These are phyloP conservation scores for Scelioninae gen. 1 DNA, from an alignment of 2,888 invertebrate species.

Conservation along the genomic window DNA sequence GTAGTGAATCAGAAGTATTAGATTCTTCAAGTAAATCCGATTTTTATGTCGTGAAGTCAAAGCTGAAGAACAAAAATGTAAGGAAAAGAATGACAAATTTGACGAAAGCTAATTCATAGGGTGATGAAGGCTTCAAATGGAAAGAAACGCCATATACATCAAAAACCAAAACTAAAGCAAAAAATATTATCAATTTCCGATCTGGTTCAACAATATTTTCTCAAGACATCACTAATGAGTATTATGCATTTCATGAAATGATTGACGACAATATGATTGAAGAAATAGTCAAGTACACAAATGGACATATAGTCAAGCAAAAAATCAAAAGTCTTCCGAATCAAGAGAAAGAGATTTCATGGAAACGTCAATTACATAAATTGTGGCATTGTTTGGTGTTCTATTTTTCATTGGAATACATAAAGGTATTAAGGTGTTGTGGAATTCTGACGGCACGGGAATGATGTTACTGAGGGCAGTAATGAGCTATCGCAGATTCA, in stretches of 20 bases:
- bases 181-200: conserved; percentile 39
- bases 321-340: background rate
- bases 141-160: conserved; percentile 31
- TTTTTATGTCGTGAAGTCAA: conserved; percentile 20
- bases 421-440: conserved; percentile 44
- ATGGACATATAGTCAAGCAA: conserved; percentile 8
- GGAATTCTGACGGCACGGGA: conserved; percentile 55
- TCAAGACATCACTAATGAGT: conserved; percentile 12
- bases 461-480: conserved; percentile 41
- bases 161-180: conserved; percentile 27
- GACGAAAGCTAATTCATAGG: conserved; percentile 3
- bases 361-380: conserved; percentile 23
- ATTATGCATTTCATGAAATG: conserved; percentile 25
- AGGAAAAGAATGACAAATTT: conserved; percentile 10
- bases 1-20: conserved; percentile 5
- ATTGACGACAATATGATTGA: conserved; percentile 38
- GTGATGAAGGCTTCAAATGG: conserved; percentile 22
- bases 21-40: no score
- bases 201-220: conserved; percentile 15
- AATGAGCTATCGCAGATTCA: conserved; percentile 58
- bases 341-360: conserved; percentile 17
- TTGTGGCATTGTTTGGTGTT: conserved; percentile 64
- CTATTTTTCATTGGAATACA: conserved; percentile 56
- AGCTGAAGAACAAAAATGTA: conserved; percentile 5
- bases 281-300: conserved; percentile 22